Percentiles rank a stretch among this genome's conserved stretches.
Conservation (phyloP, 2,113 vertebrate genomes). For the Peromyscus maniculatus region DNA sequence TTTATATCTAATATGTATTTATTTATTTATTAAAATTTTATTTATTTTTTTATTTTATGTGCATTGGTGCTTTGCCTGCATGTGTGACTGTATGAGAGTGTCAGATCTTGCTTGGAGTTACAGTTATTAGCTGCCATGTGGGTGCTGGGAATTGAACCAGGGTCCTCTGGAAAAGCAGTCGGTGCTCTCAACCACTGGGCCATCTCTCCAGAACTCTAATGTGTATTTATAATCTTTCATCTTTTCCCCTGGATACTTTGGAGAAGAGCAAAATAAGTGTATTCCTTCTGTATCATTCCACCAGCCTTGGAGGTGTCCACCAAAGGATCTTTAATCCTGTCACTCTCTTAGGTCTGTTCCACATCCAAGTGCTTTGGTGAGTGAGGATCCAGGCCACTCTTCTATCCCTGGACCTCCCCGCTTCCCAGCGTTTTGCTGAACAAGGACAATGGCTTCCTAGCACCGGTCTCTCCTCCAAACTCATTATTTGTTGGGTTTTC, state of each 20-base stretch:
- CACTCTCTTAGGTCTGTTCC: background rate
- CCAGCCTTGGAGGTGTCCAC: background rate
- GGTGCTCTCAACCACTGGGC: too few species aligned
- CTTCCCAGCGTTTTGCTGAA: background rate
- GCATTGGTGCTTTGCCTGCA: too few species aligned
- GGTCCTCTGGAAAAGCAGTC: too few species aligned
- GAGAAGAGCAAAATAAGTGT: conserved; percentile 17
- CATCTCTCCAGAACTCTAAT: too few species aligned
- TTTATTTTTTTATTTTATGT: too few species aligned
- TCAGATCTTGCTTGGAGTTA: too few species aligned
- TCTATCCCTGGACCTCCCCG: background rate
- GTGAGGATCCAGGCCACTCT: background rate
- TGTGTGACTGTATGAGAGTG: too few species aligned
- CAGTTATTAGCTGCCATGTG: too few species aligned
- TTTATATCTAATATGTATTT: conserved; percentile 51
- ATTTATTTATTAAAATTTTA: too few species aligned
- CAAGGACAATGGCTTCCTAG: background rate
- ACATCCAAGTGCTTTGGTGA: background rate
- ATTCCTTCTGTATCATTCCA: background rate
- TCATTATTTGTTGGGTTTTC: background rate
- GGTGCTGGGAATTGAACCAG: too few species aligned
- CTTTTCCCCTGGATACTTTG: conserved; percentile 12
- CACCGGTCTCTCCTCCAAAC: rapidly evolving
- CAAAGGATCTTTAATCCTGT: background rate
- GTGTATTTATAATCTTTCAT: background rate